Evolutionary conservation across 35 echinoderm and acorn worm species (phyloP).

Genomic region (Holothuria glaberrima): DNA sequence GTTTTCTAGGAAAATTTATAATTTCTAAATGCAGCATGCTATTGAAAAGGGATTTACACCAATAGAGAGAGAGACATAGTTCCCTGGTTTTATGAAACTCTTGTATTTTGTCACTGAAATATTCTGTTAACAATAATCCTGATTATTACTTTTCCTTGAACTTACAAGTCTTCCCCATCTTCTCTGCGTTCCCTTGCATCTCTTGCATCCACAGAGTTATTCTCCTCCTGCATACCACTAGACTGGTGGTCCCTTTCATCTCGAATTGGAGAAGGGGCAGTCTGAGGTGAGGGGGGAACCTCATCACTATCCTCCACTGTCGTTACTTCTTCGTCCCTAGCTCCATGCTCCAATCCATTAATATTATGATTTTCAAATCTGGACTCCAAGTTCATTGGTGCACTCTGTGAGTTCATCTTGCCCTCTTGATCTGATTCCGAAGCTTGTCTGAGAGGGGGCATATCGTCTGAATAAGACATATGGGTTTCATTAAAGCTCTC

Average conservation of each 20-base stretch:
- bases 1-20: too few species aligned
- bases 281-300: neutral
- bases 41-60: too few species aligned
- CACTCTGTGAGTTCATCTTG: neutral
- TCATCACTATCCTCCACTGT: neutral
- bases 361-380: constrained; percentile 31
- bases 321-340: constrained; percentile 2
- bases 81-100: too few species aligned
- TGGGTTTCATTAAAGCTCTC: constrained; percentile 29
- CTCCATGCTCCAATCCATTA: neutral
- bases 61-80: too few species aligned
- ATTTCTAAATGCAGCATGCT: too few species aligned
- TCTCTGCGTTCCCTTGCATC: constrained; percentile 27
- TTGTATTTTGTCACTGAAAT: too few species aligned
- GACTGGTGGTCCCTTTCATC: neutral
- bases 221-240: neutral
- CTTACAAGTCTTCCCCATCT: constrained; percentile 27
- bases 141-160: too few species aligned
- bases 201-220: constrained; percentile 3
- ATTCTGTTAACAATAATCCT: too few species aligned
- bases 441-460: neutral
- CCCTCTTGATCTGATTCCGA: neutral
- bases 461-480: neutral
- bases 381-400: constrained; percentile 36
- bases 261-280: neutral